phyloP scores from a whole-genome alignment of 2,888 invertebrate species.

The Arge pagana region DNA sequence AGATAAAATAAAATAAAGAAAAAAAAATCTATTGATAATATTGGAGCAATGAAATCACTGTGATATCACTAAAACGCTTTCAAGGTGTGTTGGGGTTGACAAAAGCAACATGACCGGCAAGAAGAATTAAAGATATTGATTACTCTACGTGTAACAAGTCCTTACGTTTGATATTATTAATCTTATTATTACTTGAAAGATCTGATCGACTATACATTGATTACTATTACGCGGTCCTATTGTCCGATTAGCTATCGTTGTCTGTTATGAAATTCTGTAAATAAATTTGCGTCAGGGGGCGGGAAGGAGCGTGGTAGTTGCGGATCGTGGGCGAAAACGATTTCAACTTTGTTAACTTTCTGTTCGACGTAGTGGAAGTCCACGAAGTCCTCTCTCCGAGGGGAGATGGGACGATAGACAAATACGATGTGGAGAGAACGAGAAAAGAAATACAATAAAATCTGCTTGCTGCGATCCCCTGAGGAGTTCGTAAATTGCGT shows the following conservation, averaged over 20 bases:
- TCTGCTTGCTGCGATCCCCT: not conserved
- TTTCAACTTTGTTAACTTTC: too few relatives aligned
- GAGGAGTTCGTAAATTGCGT: not conserved
- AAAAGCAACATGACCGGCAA: slow-evolving; percentile 27
- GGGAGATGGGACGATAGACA: too few relatives aligned
- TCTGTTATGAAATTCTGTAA: slow-evolving; percentile 41
- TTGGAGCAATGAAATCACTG: slow-evolving; percentile 58
- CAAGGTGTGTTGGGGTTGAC: slow-evolving; percentile 50
- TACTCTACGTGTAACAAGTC: slow-evolving; percentile 44
- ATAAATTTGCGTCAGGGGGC: not conserved
- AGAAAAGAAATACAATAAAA: too few relatives aligned
- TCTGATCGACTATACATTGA: slow-evolving; percentile 35
- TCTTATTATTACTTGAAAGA: slow-evolving; percentile 29
- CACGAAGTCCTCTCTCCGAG: not conserved
- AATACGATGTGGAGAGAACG: too few relatives aligned
- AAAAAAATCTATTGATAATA: slow-evolving; percentile 53
- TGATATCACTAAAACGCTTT: slow-evolving; percentile 58
- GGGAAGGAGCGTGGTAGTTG: not conserved
- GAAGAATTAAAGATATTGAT: slow-evolving; percentile 34
- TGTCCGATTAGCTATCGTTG: slow-evolving; percentile 50
- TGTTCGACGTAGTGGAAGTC: too few relatives aligned
- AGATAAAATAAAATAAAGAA: slow-evolving; percentile 15
- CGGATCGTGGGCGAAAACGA: slow-evolving; percentile 2
- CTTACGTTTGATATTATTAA: slow-evolving; percentile 14
- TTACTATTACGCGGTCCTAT: slow-evolving; percentile 44